phyloP scores from a whole-genome alignment of 2,888 invertebrate species.

The Noctua janthe region DNA sequence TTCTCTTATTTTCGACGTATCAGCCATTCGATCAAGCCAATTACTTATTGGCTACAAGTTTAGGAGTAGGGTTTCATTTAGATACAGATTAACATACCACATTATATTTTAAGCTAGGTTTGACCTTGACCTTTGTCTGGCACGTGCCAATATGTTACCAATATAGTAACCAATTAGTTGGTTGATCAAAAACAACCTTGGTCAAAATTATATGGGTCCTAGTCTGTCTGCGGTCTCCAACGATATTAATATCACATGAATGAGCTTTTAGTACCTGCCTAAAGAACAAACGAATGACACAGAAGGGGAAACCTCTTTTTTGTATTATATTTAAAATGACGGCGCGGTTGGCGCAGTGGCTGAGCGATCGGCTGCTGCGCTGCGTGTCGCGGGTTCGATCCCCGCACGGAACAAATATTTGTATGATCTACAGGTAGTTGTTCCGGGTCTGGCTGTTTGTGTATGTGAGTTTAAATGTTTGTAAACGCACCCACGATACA shows the following conservation, averaged over 20 bases:
- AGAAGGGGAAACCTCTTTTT: background rate
- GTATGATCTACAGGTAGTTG: too few species aligned
- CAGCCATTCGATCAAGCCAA: constrained; percentile 16
- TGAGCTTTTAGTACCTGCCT: background rate
- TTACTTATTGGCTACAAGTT: constrained; percentile 39
- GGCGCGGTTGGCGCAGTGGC: too few species aligned
- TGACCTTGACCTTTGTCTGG: constrained; percentile 28
- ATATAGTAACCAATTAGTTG: background rate
- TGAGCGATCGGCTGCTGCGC: too few species aligned
- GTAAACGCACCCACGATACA: too few species aligned
- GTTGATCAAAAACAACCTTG: background rate
- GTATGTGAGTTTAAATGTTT: too few species aligned
- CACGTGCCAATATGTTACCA: background rate
- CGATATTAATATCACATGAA: background rate
- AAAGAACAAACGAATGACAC: background rate
- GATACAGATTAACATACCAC: constrained; percentile 36
- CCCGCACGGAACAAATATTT: too few species aligned
- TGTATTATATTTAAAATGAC: too few species aligned
- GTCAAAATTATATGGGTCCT: background rate
- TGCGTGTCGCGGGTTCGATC: too few species aligned
- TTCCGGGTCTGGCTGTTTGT: too few species aligned
- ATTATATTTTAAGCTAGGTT: constrained; percentile 42
- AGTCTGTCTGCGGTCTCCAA: background rate
- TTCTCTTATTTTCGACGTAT: constrained; percentile 15
- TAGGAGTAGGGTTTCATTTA: constrained; percentile 24